phyloP scores from a whole-genome alignment of 2,797 vertebrate species.

The Oryzias dopingdopingensis region DNA sequence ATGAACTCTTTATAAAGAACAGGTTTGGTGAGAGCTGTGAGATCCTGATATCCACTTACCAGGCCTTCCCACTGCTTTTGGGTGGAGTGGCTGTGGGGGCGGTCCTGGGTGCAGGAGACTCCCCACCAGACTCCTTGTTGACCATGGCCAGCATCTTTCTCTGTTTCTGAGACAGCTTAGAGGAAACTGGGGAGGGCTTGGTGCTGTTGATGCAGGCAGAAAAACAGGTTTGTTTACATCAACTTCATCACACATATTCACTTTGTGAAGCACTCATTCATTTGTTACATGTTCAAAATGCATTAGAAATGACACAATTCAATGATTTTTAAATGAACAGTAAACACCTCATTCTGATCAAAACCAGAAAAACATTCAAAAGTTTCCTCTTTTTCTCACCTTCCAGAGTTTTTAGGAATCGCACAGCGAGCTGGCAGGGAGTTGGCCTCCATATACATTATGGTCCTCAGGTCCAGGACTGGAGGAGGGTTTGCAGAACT shows the following conservation, averaged over 20 bases:
- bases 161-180: constrained; percentile 95
- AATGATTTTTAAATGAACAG: neutral
- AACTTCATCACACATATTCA: neutral
- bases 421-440: constrained; percentile 80
- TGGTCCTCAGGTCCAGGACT: constrained; percentile 90
- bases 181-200: constrained; percentile 78
- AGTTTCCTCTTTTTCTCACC: constrained; percentile 37
- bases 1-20: constrained; percentile 6
- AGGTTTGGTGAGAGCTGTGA: constrained; percentile 5
- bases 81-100: constrained; percentile 58
- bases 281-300: neutral
- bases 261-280: neutral
- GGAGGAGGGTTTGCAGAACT: constrained; percentile 79
- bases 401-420: constrained; percentile 82
- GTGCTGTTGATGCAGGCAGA: constrained; percentile 37
- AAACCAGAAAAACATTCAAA: neutral
- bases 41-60: constrained; percentile 76
- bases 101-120: constrained; percentile 69
- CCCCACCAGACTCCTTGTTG: constrained; percentile 81
- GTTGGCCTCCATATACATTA: constrained; percentile 96
- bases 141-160: constrained; percentile 93
- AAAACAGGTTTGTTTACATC: constrained; percentile 10
- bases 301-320: neutral
- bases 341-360: neutral
- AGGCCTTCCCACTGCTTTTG: constrained; percentile 81